These are phyloP conservation scores for Hymenochirus boettgeri DNA, from an alignment of 2,113 vertebrate species.

Conservation along the genomic window DNA sequence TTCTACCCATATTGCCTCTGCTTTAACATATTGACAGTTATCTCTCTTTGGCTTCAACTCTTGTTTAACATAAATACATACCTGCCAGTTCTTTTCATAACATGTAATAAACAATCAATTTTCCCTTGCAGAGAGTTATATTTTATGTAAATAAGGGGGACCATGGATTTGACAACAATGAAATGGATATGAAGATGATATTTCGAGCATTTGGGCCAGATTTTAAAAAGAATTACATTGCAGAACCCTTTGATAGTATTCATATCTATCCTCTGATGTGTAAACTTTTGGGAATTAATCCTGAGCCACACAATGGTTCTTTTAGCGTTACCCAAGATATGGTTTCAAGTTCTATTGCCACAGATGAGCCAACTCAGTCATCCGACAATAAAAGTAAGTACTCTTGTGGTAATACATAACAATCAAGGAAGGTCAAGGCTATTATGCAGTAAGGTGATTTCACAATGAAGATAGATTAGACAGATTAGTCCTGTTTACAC, in stretches of 20 bases:
- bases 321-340: constrained; percentile 51
- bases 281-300: constrained; percentile 55
- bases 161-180: constrained; percentile 63
- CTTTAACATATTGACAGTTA: too few species aligned
- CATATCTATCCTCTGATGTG: constrained; percentile 70
- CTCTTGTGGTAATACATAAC: too few species aligned
- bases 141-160: constrained; percentile 71
- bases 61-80: too few species aligned
- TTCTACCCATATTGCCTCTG: too few species aligned
- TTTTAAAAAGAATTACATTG: constrained; percentile 65
- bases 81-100: too few species aligned
- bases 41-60: too few species aligned
- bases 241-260: constrained; percentile 62
- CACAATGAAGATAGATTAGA: too few species aligned
- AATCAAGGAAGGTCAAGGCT: too few species aligned
- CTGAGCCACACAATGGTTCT: constrained; percentile 59
- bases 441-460: too few species aligned
- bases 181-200: constrained; percentile 74
- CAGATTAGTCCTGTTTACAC: too few species aligned
- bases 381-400: constrained; percentile 1
- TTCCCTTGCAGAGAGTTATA: constrained; percentile 57
- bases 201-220: constrained; percentile 69
- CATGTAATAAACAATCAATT: constrained; percentile 4
- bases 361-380: not conserved
- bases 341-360: constrained; percentile 32